Percentiles rank a stretch among this genome's conserved stretches.
These are phyloP conservation scores for Todiramphus saurophagus DNA, from an alignment of 2,113 vertebrate species.

Conservation along the genomic window DNA sequence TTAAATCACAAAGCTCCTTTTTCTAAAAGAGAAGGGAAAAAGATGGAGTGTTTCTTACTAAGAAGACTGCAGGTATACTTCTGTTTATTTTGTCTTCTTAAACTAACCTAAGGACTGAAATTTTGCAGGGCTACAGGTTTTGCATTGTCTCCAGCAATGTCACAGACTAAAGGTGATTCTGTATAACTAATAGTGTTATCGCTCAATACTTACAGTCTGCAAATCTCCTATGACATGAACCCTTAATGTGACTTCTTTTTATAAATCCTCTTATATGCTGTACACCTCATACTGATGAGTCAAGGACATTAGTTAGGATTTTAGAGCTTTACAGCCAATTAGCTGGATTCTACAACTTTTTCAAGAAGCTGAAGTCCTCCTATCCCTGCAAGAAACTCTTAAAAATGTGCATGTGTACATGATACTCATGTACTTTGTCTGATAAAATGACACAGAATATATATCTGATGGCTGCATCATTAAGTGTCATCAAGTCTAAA, in stretches of 20 bases:
- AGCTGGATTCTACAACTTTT: neutral
- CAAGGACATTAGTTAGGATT: neutral
- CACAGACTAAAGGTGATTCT: neutral
- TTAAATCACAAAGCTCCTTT: neutral
- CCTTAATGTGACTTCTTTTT: neutral
- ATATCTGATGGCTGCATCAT: neutral
- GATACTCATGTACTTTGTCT: neutral
- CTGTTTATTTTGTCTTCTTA: neutral
- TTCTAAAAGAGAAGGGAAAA: neutral
- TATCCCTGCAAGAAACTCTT: neutral
- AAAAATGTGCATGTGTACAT: neutral
- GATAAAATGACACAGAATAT: neutral
- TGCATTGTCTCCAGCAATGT: neutral
- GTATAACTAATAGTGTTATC: neutral
- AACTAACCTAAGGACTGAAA: neutral
- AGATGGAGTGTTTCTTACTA: neutral
- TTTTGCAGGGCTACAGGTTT: neutral
- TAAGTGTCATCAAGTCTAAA: neutral
- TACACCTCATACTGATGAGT: neutral
- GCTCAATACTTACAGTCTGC: neutral
- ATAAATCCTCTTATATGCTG: slow-evolving; percentile 29
- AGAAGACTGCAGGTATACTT: neutral
- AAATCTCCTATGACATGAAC: slow-evolving; percentile 3
- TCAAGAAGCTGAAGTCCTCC: neutral
- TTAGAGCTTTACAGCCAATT: neutral